These are phyloP conservation scores for Nemapogon koenigi DNA, from an alignment of 2,888 invertebrate species.

Conservation along the genomic window DNA sequence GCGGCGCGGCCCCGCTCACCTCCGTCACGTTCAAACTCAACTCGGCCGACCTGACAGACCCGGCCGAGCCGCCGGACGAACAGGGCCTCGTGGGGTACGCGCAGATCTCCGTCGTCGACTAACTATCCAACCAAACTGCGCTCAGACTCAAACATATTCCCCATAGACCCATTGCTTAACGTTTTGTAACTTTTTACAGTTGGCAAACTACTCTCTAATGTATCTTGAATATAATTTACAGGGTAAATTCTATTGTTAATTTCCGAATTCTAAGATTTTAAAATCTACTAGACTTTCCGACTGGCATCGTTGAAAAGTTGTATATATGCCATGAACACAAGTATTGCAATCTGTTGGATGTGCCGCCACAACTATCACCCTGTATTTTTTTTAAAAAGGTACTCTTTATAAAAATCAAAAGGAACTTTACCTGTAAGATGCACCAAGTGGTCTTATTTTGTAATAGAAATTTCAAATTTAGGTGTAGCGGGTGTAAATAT, in stretches of 20 bases:
- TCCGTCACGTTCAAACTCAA: constrained; percentile 80
- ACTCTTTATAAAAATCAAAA: not conserved
- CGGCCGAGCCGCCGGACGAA: constrained; percentile 88
- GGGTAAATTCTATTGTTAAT: too few species aligned
- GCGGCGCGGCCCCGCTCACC: constrained; percentile 67
- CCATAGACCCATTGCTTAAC: not conserved
- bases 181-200: not conserved
- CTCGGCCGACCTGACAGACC: constrained; percentile 51
- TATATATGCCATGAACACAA: too few species aligned
- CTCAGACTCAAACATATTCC: not conserved
- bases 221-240: not conserved
- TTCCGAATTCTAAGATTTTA: too few species aligned
- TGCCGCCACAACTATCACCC: too few species aligned
- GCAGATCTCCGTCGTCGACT: constrained; percentile 94
- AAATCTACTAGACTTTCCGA: too few species aligned
- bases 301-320: too few species aligned
- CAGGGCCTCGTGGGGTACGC: constrained; percentile 96
- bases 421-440: not conserved
- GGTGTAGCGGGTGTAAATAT: too few species aligned
- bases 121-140: constrained; percentile 24
- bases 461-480: too few species aligned
- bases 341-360: too few species aligned
- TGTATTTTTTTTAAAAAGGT: not conserved
- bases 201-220: not conserved
- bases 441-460: too few species aligned